Evolutionary conservation across 2,888 invertebrate species (phyloP).

Genomic region (Amblyteles armatorius): DNA sequence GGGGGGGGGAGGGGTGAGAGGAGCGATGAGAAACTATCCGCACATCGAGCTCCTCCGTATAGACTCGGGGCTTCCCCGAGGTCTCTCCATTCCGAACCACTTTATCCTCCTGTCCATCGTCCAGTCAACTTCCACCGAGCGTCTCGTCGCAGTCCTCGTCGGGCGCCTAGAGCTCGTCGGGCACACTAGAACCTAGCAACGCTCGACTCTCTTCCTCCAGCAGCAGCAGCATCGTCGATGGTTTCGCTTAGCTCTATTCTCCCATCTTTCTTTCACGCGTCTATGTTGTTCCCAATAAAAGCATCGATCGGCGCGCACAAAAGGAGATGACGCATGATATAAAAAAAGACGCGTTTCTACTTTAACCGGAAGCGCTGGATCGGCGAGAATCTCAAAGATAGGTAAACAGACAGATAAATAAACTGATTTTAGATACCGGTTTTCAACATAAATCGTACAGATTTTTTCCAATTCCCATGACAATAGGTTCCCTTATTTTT

Average conservation of each 20-base stretch:
- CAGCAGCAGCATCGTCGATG: conserved; percentile 42
- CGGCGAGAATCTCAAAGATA: conserved; percentile 42
- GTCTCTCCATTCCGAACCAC: conserved; percentile 61
- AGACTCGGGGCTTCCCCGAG: conserved; percentile 44
- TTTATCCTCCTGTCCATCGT: conserved; percentile 68
- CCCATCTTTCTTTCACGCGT: conserved; percentile 38
- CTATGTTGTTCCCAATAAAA: conserved; percentile 66
- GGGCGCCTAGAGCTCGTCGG: conserved; percentile 35
- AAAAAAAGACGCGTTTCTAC: conserved; percentile 57
- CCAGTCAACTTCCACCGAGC: conserved; percentile 63
- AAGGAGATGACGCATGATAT: conserved; percentile 61
- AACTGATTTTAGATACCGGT: neutral
- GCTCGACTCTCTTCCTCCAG: conserved; percentile 28
- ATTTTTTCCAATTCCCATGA: conserved; percentile 11
- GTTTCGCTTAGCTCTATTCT: conserved; percentile 37
- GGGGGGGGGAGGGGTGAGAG: neutral
- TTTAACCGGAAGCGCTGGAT: neutral
- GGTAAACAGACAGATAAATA: neutral
- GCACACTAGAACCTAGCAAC: neutral
- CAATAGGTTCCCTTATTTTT: neutral
- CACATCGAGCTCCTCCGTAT: conserved; percentile 37
- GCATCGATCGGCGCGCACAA: conserved; percentile 67
- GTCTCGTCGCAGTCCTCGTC: conserved; percentile 30
- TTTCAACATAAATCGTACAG: conserved; percentile 2
- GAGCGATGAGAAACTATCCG: conserved; percentile 35